Conservation (phyloP, 2,888 invertebrate species). For the Drosophila recens region DNA sequence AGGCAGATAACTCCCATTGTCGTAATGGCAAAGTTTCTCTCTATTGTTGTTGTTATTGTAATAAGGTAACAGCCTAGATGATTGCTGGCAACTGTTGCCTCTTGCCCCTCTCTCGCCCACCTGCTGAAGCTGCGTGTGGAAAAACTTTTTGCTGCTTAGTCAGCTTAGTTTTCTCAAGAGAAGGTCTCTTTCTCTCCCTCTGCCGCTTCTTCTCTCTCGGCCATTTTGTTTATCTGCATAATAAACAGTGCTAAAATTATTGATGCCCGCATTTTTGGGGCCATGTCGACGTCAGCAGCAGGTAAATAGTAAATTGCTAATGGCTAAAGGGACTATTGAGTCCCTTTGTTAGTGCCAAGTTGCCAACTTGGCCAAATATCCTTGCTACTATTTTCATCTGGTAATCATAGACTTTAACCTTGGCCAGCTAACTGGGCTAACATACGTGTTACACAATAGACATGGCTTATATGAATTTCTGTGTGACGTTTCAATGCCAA, state of each 20-base stretch:
- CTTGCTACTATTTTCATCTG: slow-evolving; percentile 3
- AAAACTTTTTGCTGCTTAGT: slow-evolving; percentile 65
- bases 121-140: slow-evolving; percentile 27
- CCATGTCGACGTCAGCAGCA: slow-evolving; percentile 65
- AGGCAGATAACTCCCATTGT: slow-evolving; percentile 73
- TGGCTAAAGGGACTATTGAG: slow-evolving; percentile 38
- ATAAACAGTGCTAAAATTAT: slow-evolving; percentile 77
- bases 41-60: slow-evolving; percentile 52
- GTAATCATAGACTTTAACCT: slow-evolving; percentile 12
- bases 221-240: slow-evolving; percentile 79
- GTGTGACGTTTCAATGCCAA: slow-evolving; percentile 53
- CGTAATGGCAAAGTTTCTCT: slow-evolving; percentile 70
- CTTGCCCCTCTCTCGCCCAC: neutral
- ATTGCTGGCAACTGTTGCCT: slow-evolving; percentile 76
- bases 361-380: slow-evolving; percentile 1
- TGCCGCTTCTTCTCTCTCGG: slow-evolving; percentile 5
- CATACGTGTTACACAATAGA: slow-evolving; percentile 10
- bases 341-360: slow-evolving; percentile 32
- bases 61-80: slow-evolving; percentile 77
- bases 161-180: slow-evolving; percentile 67
- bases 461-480: slow-evolving; percentile 17
- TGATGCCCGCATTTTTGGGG: slow-evolving; percentile 72
- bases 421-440: slow-evolving; percentile 11
- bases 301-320: slow-evolving; percentile 29
- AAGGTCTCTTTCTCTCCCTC: slow-evolving; percentile 11